Evolutionary conservation across 2,888 invertebrate genomes (phyloP).

Genomic region (Synergus japonicus): DNA sequence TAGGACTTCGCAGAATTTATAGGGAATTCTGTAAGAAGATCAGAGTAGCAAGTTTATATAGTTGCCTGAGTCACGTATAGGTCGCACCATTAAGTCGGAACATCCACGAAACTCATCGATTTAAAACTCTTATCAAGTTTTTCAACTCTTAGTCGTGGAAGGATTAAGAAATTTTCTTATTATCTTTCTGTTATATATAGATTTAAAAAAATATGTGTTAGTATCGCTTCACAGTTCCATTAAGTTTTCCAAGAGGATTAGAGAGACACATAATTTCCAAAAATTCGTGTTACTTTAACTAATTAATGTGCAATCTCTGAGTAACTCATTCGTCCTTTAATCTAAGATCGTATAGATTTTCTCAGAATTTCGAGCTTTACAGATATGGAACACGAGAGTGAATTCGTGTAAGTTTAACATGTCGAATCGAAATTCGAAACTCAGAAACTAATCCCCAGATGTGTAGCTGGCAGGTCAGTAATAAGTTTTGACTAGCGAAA

Average conservation of each 20-base stretch:
- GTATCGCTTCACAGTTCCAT: neutral
- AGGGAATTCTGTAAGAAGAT: slow-evolving; percentile 47
- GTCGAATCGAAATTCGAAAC: slow-evolving; percentile 29
- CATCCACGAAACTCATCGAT: slow-evolving; percentile 47
- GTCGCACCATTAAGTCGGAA: slow-evolving; percentile 50
- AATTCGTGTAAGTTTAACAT: slow-evolving; percentile 29
- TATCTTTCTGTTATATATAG: neutral
- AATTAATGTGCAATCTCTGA: neutral
- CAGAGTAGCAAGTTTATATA: slow-evolving; percentile 53
- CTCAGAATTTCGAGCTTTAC: neutral
- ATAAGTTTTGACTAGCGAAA: slow-evolving; percentile 22
- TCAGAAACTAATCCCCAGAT: slow-evolving; percentile 33
- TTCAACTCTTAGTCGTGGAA: slow-evolving; percentile 8
- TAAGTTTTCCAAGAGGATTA: neutral
- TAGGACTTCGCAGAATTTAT: neutral
- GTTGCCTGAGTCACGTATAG: slow-evolving; percentile 47
- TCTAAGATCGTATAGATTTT: neutral
- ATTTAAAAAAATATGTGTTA: neutral
- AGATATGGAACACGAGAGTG: neutral
- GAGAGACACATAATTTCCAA: neutral
- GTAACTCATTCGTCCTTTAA: neutral
- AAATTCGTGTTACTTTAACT: neutral
- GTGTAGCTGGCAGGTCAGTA: slow-evolving; percentile 18
- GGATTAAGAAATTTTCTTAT: slow-evolving; percentile 16
- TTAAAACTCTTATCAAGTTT: slow-evolving; percentile 45